phyloP scores from a whole-genome alignment of 2,888 invertebrate genomes.

The Sceliomorpha sp. region DNA sequence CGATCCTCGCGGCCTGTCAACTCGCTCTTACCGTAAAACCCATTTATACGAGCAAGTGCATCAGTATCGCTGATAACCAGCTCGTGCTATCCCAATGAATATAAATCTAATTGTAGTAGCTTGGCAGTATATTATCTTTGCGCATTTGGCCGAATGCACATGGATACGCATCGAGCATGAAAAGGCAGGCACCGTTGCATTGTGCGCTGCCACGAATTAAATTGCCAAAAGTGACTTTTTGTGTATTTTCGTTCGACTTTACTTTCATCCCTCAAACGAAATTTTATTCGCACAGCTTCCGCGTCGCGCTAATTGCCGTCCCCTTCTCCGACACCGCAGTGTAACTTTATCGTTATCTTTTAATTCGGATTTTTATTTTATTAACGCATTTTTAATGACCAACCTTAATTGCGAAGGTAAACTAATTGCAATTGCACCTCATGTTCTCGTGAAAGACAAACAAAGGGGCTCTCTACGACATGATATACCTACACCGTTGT shows the following conservation, averaged over 20 bases:
- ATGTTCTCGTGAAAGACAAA: too few relatives aligned
- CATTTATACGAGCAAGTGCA: constrained; percentile 54
- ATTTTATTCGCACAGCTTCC: constrained; percentile 23
- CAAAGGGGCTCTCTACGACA: too few relatives aligned
- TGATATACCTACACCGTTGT: too few relatives aligned
- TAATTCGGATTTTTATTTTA: too few relatives aligned
- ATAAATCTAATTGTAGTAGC: constrained; percentile 64
- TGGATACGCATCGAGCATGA: constrained; percentile 32
- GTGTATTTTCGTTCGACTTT: constrained; percentile 24
- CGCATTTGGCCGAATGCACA: constrained; percentile 42
- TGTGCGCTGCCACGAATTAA: constrained; percentile 28
- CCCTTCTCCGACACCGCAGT: constrained; percentile 13
- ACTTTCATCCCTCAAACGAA: constrained; percentile 25
- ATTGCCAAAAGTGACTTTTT: constrained; percentile 51
- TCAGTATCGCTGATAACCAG: constrained; percentile 53
- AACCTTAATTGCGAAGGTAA: too few relatives aligned
- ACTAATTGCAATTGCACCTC: too few relatives aligned
- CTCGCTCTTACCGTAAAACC: constrained; percentile 54
- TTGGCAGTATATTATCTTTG: constrained; percentile 50
- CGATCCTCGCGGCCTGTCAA: too few relatives aligned
- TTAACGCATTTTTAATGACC: too few relatives aligned
- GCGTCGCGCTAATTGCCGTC: constrained; percentile 21
- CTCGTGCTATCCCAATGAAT: constrained; percentile 61
- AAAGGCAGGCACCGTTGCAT: constrained; percentile 23
- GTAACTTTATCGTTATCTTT: too few relatives aligned